Evolutionary conservation across 2,113 vertebrate genomes (phyloP).

Genomic region (Speoplatyrhinus poulsoni): DNA sequence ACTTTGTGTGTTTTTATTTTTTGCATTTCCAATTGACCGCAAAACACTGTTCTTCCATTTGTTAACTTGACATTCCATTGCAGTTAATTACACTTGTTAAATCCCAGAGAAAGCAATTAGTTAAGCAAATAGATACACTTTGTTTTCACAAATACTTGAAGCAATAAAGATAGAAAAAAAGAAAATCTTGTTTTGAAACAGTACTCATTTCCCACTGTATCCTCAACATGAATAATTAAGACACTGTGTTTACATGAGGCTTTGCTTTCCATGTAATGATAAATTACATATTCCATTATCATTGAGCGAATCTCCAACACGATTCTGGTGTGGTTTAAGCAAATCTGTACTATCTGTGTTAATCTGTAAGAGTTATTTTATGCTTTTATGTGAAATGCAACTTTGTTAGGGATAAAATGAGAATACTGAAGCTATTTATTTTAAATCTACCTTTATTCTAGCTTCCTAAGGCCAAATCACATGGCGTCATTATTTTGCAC

Average conservation of each 20-base stretch:
- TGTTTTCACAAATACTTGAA: slow-evolving; percentile 34
- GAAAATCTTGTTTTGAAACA: slow-evolving; percentile 23
- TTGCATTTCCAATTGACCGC: slow-evolving; percentile 1
- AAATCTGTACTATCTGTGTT: slow-evolving; percentile 33
- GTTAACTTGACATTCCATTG: not conserved
- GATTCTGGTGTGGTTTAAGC: slow-evolving; percentile 47
- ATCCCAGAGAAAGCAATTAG: slow-evolving; percentile 27
- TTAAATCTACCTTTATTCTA: slow-evolving; percentile 19
- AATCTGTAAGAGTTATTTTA: not conserved
- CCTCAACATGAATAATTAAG: slow-evolving; percentile 41
- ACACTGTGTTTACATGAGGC: slow-evolving; percentile 36
- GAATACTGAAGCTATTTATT: slow-evolving; percentile 30
- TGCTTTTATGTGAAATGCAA: slow-evolving; percentile 32
- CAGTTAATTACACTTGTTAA: slow-evolving; percentile 24
- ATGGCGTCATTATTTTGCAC: too few species aligned
- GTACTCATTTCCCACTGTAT: slow-evolving; percentile 5
- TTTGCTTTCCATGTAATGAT: slow-evolving; percentile 45
- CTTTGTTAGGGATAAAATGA: slow-evolving; percentile 17
- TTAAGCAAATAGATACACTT: slow-evolving; percentile 12
- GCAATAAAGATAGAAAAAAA: not conserved
- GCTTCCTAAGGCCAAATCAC: not conserved
- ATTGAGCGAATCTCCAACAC: slow-evolving; percentile 51
- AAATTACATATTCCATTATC: slow-evolving; percentile 65
- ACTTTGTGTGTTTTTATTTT: not conserved
- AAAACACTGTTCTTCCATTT: not conserved